Evolutionary conservation across 2,888 invertebrate species (phyloP).

Genomic region (Zygaena filipendulae): DNA sequence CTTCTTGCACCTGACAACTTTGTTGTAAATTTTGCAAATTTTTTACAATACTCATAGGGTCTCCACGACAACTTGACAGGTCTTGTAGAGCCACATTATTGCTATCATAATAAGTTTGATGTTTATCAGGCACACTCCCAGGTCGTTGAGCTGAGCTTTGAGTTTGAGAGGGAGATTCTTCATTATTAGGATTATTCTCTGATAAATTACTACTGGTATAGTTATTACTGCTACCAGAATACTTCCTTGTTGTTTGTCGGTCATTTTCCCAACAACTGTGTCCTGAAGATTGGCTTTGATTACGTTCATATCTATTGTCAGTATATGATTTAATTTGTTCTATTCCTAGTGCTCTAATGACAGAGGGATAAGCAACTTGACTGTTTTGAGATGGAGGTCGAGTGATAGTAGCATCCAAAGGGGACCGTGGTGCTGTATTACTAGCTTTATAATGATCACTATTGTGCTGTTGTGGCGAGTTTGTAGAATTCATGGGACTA

Average conservation of each 20-base stretch:
- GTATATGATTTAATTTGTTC: constrained; percentile 67
- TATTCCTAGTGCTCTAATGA: constrained; percentile 77
- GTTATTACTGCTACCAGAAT: constrained; percentile 51
- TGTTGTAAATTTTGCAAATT: constrained; percentile 73
- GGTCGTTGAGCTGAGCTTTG: constrained; percentile 55
- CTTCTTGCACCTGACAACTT: constrained; percentile 69
- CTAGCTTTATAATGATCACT: constrained; percentile 61
- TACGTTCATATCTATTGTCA: constrained; percentile 66
- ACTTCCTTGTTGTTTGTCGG: constrained; percentile 57
- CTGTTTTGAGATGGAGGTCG: constrained; percentile 70
- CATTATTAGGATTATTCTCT: constrained; percentile 58
- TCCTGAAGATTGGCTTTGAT: constrained; percentile 51
- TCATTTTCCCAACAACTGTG: constrained; percentile 71
- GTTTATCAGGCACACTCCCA: constrained; percentile 62
- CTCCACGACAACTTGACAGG: constrained; percentile 77
- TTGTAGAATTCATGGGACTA: constrained; percentile 82
- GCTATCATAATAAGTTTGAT: constrained; percentile 72
- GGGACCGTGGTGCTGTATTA: constrained; percentile 73
- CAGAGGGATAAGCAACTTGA: constrained; percentile 83
- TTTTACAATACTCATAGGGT: constrained; percentile 82
- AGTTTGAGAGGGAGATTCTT: constrained; percentile 47
- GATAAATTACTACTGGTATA: constrained; percentile 43
- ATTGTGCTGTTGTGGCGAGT: constrained; percentile 78
- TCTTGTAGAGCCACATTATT: constrained; percentile 74
- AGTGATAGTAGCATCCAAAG: constrained; percentile 75